These are phyloP conservation scores for Psittacula cyanocephala DNA, from an alignment of 2,113 vertebrate species.

Conservation along the genomic window DNA sequence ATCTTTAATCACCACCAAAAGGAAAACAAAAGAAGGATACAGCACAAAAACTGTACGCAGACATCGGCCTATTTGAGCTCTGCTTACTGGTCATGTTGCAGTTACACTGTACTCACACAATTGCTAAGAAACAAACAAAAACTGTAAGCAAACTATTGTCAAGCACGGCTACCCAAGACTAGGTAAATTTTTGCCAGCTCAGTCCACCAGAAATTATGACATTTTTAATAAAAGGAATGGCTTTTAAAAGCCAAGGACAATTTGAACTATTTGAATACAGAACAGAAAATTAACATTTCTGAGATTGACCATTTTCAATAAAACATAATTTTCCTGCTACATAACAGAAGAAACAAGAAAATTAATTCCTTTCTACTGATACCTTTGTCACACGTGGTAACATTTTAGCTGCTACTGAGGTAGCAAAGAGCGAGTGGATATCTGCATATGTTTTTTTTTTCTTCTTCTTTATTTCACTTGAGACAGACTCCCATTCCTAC, in stretches of 20 bases:
- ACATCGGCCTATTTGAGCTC: neutral
- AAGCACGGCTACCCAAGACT: neutral
- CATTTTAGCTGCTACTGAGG: neutral
- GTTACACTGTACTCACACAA: neutral
- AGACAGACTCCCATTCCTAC: neutral
- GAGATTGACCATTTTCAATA: neutral
- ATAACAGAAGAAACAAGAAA: neutral
- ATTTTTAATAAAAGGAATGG: neutral
- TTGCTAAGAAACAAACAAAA: neutral
- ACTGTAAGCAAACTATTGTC: neutral
- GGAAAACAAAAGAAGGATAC: neutral
- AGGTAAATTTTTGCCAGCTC: neutral
- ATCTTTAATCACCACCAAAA: neutral
- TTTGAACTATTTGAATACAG: neutral
- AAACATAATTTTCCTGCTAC: neutral
- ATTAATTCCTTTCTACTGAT: neutral
- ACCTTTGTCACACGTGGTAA: neutral
- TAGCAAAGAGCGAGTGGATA: neutral
- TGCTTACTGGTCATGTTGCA: neutral
- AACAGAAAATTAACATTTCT: neutral
- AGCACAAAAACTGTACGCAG: neutral
- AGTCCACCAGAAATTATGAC: neutral
- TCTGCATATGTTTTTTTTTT: neutral
- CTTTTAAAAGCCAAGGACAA: neutral
- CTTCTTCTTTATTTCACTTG: neutral